Evolutionary conservation across 1,140 invertebrate genomes (phyloP).

Genomic region (Stegodyphus dumicola): DNA sequence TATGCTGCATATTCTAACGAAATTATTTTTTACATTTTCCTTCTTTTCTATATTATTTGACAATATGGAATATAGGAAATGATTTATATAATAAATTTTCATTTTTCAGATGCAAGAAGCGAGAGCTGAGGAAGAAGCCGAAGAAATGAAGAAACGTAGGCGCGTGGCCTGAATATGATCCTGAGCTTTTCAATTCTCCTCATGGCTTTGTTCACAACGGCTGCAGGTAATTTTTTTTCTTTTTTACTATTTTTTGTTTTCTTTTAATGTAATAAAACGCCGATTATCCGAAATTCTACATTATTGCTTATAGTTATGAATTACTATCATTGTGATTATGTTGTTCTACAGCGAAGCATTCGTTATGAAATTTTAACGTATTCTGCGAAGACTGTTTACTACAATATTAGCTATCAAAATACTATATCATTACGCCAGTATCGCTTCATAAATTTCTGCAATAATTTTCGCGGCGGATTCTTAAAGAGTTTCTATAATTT

Average conservation of each 20-base stretch:
- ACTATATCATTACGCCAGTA: too few species aligned
- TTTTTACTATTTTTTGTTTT: neutral
- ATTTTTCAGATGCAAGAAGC: too few species aligned
- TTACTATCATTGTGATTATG: neutral
- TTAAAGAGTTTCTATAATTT: too few species aligned
- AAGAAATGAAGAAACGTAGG: constrained; percentile 38
- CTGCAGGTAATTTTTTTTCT: constrained; percentile 22
- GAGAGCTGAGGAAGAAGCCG: neutral
- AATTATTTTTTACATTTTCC: neutral
- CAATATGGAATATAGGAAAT: neutral
- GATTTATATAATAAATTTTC: neutral
- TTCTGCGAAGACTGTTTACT: neutral
- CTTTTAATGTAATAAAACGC: neutral
- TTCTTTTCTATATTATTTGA: neutral
- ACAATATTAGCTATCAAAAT: neutral
- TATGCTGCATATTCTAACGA: neutral
- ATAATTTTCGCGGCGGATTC: too few species aligned
- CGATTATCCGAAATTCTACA: neutral
- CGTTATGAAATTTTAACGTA: neutral
- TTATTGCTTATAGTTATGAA: neutral
- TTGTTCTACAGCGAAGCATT: neutral
- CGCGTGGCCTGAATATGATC: constrained; percentile 55
- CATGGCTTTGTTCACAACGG: constrained; percentile 43
- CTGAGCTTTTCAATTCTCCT: constrained; percentile 32
- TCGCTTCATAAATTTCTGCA: too few species aligned